Percentiles rank a stretch among this genome's conserved stretches.
Conservation (phyloP, 2,888 invertebrate genomes). For the Sphecodes monilicornis region DNA sequence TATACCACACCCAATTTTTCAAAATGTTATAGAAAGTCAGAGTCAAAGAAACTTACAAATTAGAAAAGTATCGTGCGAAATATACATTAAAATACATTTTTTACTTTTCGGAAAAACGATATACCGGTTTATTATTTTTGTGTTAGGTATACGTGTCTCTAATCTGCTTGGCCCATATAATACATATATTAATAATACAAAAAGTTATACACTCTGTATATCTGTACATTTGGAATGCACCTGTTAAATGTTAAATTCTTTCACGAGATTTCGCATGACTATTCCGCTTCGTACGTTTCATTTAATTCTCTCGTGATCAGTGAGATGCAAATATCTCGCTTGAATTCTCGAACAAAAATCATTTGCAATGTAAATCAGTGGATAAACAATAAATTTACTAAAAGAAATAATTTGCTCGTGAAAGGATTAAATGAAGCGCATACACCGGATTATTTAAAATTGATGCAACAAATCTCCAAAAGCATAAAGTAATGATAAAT, state of each 20-base stretch:
- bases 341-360: not conserved
- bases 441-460: not conserved
- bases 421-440: not conserved
- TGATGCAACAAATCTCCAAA: not conserved
- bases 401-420: not conserved
- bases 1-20: too few relatives aligned
- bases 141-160: too few relatives aligned
- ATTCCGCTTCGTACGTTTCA: not conserved
- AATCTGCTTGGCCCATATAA: too few relatives aligned
- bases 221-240: not conserved
- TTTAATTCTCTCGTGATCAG: not conserved
- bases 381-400: not conserved
- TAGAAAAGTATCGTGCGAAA: too few relatives aligned
- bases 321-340: not conserved
- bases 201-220: not conserved
- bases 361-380: not conserved
- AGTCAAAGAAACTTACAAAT: too few relatives aligned
- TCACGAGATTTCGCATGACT: constrained; percentile 1
- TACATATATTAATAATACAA: too few relatives aligned
- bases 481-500: not conserved
- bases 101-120: too few relatives aligned
- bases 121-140: too few relatives aligned
- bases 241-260: not conserved
- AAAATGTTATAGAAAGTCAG: too few relatives aligned
- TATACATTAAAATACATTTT: too few relatives aligned